Base-by-base conservation (phyloP, 2,888 invertebrate genomes). In the Elysia crispata region DNA sequence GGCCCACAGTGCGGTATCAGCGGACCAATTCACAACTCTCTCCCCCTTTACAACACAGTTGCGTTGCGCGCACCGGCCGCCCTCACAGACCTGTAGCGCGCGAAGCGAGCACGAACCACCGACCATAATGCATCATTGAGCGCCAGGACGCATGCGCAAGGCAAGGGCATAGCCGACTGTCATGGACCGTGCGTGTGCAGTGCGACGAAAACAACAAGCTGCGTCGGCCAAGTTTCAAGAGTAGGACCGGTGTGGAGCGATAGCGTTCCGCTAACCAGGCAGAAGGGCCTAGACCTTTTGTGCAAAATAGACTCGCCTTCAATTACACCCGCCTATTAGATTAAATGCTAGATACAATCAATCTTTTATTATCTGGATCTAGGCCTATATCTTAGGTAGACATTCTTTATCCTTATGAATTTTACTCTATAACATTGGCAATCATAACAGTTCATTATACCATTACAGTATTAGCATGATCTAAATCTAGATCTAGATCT, bases 51-150 rank as follows among this genome's bases (percentile, higher is more conserved):
- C 3, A n/a, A 25, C 60, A n/a, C 25, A 60, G 60, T 60, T 60
- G n/a, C 60, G 25, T 13, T 60, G n/a, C 25, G n/a, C n/a, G 60
- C n/a, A 23, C 60, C n/a, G 60, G 3, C 25, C 3, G 41, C 41
- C n/a, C 41, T 3, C 41, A 41, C 41, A 11, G 33, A 25, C 49
- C 28, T 54, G 50, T 25, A 28, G 72, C 77, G 72, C 67, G 78
- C 73, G 67, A 66, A 72, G 69, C 54, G 49, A 15, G 13, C 57
- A 60, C 64, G 20, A 81, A 82, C 86, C 41, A 11, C 11, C 41
- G 60, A 20, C 87, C 87, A 86, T 80, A 85, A 86, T 86, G 83
- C 86, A 82, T 75, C 82, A 82, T 83, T 83, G 82, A 82, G 83
- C 81, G 84, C 83, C 76, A 73, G 60, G 81, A 82, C 85, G 80